phyloP scores from a whole-genome alignment of 2,797 vertebrate species.

The Tinamus major region DNA sequence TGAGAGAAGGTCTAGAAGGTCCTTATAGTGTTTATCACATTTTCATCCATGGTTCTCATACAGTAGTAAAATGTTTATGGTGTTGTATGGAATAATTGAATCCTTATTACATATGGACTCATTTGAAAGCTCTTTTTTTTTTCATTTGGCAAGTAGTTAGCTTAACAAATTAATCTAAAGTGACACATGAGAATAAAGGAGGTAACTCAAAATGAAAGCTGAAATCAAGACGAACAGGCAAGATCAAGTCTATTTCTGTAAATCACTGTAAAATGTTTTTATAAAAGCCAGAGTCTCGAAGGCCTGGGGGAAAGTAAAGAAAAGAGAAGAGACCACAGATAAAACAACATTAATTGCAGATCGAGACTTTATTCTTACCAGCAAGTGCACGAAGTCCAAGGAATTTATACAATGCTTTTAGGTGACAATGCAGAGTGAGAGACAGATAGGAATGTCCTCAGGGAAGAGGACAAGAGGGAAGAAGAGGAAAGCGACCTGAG shows the following conservation, averaged over 20 bases:
- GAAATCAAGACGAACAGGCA: constrained; percentile 45
- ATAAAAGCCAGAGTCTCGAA: not conserved
- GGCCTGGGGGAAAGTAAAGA: not conserved
- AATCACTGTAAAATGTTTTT: not conserved
- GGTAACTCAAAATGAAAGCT: constrained; percentile 27
- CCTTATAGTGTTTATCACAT: not conserved
- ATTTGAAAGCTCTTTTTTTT: constrained; percentile 70
- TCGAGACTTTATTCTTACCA: not conserved
- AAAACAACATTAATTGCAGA: not conserved
- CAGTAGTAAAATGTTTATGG: constrained; percentile 51
- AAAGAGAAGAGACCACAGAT: not conserved
- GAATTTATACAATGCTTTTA: not conserved
- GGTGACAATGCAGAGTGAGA: not conserved
- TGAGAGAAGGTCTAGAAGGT: not conserved
- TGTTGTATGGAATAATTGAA: constrained; percentile 59
- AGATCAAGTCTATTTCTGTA: not conserved
- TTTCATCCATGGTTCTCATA: constrained; percentile 20
- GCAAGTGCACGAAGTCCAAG: not conserved
- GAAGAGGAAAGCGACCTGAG: not conserved
- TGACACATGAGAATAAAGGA: constrained; percentile 53
- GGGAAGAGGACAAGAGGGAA: not conserved
- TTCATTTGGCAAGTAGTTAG: constrained; percentile 68
- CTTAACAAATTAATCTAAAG: constrained; percentile 68
- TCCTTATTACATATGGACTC: constrained; percentile 51
- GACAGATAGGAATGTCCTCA: not conserved